Evolutionary conservation across 2,888 invertebrate genomes (phyloP).

Genomic region (Diplolepis rosae): DNA sequence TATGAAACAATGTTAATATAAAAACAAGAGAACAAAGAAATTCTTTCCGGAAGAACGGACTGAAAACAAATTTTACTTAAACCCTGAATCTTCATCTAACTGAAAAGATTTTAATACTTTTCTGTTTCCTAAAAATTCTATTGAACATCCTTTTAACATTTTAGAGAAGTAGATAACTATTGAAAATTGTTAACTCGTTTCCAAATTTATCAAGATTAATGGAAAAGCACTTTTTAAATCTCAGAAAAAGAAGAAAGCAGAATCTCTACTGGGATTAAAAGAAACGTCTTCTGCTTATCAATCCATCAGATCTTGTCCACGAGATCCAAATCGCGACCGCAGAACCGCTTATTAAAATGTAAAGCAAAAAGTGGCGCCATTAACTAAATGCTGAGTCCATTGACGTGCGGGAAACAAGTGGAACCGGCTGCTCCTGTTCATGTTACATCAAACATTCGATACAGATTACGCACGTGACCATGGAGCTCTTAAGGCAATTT

Average conservation of each 20-base stretch:
- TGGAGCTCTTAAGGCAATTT: not conserved
- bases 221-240: not conserved
- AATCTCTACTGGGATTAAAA: not conserved
- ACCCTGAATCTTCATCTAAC: no score
- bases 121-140: no score
- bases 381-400: slow-evolving; percentile 19
- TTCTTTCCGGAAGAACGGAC: no score
- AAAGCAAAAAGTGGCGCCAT: slow-evolving; percentile 31
- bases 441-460: not conserved
- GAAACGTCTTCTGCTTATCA: slow-evolving; percentile 19
- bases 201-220: not conserved
- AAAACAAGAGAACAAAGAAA: no score
- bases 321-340: slow-evolving; percentile 5
- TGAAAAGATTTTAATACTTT: no score
- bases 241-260: slow-evolving; percentile 9
- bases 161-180: no score
- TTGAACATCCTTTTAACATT: no score
- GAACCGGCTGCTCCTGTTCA: not conserved
- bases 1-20: no score
- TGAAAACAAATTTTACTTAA: no score
- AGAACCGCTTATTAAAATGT: slow-evolving; percentile 2
- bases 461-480: not conserved
- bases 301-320: slow-evolving; percentile 30
- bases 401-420: slow-evolving; percentile 1
- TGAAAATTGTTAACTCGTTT: not conserved